phyloP scores from a whole-genome alignment of 2,797 vertebrate species.

The Crocidura indochinensis region DNA sequence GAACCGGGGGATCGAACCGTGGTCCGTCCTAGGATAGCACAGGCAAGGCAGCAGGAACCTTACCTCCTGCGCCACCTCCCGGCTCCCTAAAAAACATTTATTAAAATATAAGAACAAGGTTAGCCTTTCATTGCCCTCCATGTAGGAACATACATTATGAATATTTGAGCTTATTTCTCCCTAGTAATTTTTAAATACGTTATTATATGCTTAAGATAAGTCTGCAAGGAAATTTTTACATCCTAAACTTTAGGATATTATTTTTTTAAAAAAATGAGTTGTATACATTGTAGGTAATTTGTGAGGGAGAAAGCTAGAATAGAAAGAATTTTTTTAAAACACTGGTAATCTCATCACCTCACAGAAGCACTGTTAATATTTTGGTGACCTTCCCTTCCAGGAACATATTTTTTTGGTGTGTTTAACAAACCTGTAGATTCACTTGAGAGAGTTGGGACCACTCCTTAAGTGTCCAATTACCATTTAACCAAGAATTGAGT shows the following conservation, averaged over 20 bases:
- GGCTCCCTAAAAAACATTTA: too few relatives aligned
- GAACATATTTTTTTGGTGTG: not conserved
- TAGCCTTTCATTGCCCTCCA: not conserved
- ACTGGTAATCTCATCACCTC: not conserved
- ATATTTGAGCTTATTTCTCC: not conserved
- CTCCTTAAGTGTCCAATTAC: slow-evolving; percentile 13
- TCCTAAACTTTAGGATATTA: not conserved
- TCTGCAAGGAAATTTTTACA: not conserved
- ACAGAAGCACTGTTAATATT: not conserved
- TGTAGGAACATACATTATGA: not conserved
- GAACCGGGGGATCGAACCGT: too few relatives aligned
- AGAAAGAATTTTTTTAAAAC: not conserved
- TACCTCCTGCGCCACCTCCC: too few relatives aligned
- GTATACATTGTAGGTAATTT: not conserved
- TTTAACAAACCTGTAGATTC: slow-evolving; percentile 32
- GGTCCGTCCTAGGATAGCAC: too few relatives aligned
- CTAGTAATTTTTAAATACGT: slow-evolving; percentile 7
- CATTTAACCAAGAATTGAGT: slow-evolving; percentile 23
- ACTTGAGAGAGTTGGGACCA: not conserved
- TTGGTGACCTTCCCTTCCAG: not conserved
- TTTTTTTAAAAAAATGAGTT: not conserved
- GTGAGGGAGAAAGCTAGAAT: not conserved
- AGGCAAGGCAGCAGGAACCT: too few relatives aligned
- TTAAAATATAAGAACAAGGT: not conserved
- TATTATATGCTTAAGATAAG: not conserved